phyloP scores from a whole-genome alignment of 2,113 vertebrate genomes.

The Theristicus caerulescens region DNA sequence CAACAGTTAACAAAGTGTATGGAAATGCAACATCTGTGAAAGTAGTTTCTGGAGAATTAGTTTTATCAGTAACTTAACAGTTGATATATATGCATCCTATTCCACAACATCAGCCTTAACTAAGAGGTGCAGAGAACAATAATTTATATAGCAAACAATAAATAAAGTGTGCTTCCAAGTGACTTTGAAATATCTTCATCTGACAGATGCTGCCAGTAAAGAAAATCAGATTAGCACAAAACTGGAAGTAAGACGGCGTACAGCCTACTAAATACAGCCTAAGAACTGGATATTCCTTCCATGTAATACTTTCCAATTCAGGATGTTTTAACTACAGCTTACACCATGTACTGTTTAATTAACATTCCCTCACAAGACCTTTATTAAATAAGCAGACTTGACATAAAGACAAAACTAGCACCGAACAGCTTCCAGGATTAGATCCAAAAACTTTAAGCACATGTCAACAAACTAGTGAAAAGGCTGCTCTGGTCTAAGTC shows the following conservation, averaged over 20 bases:
- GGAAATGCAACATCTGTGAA: neutral
- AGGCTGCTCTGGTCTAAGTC: slow-evolving; percentile 5
- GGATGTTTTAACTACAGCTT: slow-evolving; percentile 39
- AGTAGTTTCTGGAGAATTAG: neutral
- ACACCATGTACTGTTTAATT: slow-evolving; percentile 33
- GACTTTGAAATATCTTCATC: neutral
- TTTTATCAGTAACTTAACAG: neutral
- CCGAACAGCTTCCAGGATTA: neutral
- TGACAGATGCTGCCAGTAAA: neutral
- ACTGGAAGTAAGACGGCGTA: neutral
- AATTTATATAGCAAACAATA: neutral
- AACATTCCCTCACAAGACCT: slow-evolving; percentile 49
- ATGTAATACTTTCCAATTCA: slow-evolving; percentile 25
- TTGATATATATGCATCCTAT: no score
- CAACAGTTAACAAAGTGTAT: neutral
- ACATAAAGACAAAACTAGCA: slow-evolving; percentile 31
- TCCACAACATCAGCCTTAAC: neutral
- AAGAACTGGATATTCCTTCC: slow-evolving; percentile 24
- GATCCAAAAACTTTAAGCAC: slow-evolving; percentile 2
- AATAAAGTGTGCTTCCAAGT: neutral
- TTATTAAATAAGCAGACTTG: slow-evolving; percentile 60
- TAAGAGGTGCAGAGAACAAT: neutral
- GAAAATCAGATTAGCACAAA: slow-evolving; percentile 53
- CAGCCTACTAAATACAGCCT: slow-evolving; percentile 41
- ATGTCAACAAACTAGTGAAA: neutral